Evolutionary conservation across 1,140 invertebrate species (phyloP), one percentile per base, ranked within the genome.

Genomic region (Agrilus planipennis): DNA sequence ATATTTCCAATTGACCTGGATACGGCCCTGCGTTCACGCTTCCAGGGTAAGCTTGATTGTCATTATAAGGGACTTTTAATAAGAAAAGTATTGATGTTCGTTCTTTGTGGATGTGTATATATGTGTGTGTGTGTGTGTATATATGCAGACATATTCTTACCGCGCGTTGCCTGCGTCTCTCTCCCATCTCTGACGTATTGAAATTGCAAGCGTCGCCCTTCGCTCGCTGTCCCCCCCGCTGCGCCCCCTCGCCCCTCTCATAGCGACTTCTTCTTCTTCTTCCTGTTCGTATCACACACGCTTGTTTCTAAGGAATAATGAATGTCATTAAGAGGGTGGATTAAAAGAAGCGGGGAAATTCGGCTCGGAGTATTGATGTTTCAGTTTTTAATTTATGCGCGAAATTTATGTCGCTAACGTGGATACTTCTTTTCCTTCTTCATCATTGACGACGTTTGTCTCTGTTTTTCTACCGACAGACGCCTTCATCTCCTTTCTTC

Each of bases 41-140:
- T 49, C 46, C 51, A 53, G 49, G 34, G 50, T 44, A 49, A 46
- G 54, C 57, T 55, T 59, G 58, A 61, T 61, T 61, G 59, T 61
- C 59, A 61, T 61, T 61, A 61, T 54, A 50, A 55, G 57, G 56
- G 59, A 57, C 57, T 60, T 61, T 61, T 61, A 61, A 61, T 61
- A 61, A 61, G 58, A 54, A 55, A 61, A 61, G 59, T 61, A 61
- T 61, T 61, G 59, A 61, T 61, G 59, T 60, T 60, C 59, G 59
- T 56, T 60, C 60, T 61, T 59, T 50, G 57, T 58, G 56, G 51
- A n/a, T n/a, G n/a, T n/a, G n/a, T n/a, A n/a, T n/a, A n/a, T n/a
- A n/a, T n/a, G n/a, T n/a, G n/a, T n/a, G n/a, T n/a, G n/a, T n/a
- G n/a, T n/a, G n/a, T n/a, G n/a, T n/a, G n/a, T n/a, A n/a, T n/a